phyloP scores from a whole-genome alignment of 2,888 invertebrate genomes.

The Apotomis capreana region DNA sequence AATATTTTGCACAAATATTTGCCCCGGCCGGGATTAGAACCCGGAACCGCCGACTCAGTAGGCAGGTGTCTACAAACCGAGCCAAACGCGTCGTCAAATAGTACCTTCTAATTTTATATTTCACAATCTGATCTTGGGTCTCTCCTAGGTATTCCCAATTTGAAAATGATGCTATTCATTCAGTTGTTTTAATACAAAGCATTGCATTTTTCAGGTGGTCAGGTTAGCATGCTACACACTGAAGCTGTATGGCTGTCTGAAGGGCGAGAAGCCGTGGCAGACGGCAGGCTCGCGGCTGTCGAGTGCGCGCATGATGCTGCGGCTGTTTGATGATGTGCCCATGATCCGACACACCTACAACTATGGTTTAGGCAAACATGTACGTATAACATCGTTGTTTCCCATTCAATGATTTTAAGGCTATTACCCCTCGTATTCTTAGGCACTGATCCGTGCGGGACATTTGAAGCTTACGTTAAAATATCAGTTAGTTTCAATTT shows the following conservation, averaged over 20 bases:
- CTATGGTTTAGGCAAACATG: constrained; percentile 87
- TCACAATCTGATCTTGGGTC: background rate
- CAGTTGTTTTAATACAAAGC: background rate
- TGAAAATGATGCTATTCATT: no score
- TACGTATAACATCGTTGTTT: constrained; percentile 55
- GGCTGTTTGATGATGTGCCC: constrained; percentile 93
- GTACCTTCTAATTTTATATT: no score
- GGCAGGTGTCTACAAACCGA: no score
- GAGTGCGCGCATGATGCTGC: constrained; percentile 88
- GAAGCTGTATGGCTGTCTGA: constrained; percentile 86
- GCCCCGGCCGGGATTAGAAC: no score
- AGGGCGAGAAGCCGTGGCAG: constrained; percentile 83
- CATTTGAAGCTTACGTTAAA: no score
- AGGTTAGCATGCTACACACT: constrained; percentile 90
- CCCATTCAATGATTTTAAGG: no score
- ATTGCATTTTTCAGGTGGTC: constrained; percentile 82
- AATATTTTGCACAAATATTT: no score
- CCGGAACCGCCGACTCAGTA: no score
- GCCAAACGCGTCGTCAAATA: no score
- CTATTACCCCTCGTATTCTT: no score
- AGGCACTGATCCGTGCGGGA: no score
- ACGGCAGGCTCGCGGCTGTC: constrained; percentile 88
- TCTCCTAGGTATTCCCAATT: background rate
- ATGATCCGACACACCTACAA: constrained; percentile 88
- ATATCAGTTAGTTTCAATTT: no score